These are phyloP conservation scores for Pissodes strobi DNA, from an alignment of 1,140 invertebrate species.

Conservation along the genomic window DNA sequence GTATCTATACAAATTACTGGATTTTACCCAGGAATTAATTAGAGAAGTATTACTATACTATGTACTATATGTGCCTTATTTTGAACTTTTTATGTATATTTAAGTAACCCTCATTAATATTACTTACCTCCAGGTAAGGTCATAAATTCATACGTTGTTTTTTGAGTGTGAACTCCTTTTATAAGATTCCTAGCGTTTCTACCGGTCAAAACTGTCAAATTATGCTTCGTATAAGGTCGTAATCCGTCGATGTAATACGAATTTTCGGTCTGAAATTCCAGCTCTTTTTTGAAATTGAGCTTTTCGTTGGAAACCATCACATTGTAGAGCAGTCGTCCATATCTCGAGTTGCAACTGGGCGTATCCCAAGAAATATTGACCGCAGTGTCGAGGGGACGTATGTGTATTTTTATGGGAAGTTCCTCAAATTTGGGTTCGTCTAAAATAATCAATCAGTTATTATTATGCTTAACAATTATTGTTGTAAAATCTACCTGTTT, in stretches of 20 bases:
- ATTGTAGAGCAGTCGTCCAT: conserved; percentile 40
- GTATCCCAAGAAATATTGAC: conserved; percentile 43
- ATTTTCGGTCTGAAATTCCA: conserved; percentile 32
- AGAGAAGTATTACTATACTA: too few relatives aligned
- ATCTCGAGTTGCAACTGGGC: conserved; percentile 34
- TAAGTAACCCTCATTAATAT: too few relatives aligned
- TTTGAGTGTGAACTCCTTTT: conserved; percentile 17
- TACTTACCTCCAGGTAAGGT: conserved; percentile 43
- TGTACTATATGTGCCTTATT: too few relatives aligned
- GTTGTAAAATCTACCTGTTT: conserved; percentile 35
- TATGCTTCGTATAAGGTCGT: conserved; percentile 35
- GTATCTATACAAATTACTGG: too few relatives aligned
- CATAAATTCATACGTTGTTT: conserved; percentile 28
- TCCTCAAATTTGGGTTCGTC: conserved; percentile 39
- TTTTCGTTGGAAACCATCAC: conserved; percentile 29
- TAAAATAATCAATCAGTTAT: conserved; percentile 25
- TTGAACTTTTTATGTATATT: too few relatives aligned
- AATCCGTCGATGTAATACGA: conserved; percentile 34
- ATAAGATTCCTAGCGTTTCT: conserved; percentile 35
- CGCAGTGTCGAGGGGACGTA: conserved; percentile 27
- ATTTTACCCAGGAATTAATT: too few relatives aligned
- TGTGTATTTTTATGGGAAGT: conserved; percentile 37
- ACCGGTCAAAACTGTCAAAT: conserved; percentile 35
- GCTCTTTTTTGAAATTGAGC: conserved; percentile 23
- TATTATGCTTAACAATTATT: too few relatives aligned